These are phyloP conservation scores for Pycnonotus jocosus DNA, from an alignment of 2,113 vertebrate species.

Conservation along the genomic window DNA sequence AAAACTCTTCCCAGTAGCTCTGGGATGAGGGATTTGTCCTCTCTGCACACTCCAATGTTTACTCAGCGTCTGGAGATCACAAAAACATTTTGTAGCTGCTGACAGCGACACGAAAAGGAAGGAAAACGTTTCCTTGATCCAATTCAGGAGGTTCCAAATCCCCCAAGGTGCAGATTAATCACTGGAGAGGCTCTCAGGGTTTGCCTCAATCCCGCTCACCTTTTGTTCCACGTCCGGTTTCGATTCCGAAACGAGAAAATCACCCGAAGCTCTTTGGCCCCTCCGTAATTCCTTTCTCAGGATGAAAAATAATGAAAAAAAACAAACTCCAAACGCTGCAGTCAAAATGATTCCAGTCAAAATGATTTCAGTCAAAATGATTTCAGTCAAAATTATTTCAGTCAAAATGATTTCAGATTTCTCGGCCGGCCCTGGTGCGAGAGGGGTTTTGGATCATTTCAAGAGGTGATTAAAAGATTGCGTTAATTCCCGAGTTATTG, in stretches of 20 bases:
- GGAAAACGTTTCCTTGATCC: neutral
- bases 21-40: neutral
- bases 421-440: neutral
- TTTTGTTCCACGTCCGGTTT: neutral
- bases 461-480: neutral
- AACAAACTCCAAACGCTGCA: too few species aligned
- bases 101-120: neutral
- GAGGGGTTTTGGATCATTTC: neutral
- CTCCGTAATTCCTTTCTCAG: neutral
- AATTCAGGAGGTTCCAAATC: neutral
- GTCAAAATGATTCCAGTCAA: neutral
- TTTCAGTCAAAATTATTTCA: neutral
- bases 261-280: neutral
- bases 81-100: neutral
- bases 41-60: neutral
- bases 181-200: neutral
- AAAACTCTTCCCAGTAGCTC: neutral
- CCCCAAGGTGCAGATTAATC: neutral
- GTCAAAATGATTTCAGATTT: neutral
- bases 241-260: neutral
- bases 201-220: neutral
- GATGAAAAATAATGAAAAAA: neutral
- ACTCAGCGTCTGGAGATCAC: neutral
- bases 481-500: neutral
- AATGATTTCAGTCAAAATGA: too few species aligned